Base-by-base conservation (phyloP, 2,888 invertebrate genomes). In the Nemapogon koenigi region DNA sequence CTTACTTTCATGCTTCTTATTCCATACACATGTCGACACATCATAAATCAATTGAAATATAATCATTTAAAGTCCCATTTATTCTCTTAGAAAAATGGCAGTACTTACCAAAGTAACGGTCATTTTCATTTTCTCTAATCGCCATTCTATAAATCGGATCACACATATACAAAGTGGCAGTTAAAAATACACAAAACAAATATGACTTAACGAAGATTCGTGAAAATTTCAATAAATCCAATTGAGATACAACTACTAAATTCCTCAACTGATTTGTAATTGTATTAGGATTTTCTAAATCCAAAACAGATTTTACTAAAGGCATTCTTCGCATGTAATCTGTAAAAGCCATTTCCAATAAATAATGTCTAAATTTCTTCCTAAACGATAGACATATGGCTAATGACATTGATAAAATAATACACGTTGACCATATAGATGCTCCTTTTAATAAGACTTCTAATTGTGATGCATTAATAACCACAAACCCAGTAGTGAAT, bases 351-450 rank as follows among this genome's bases (percentile, higher is more conserved):
- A 71, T 64, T 40, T 75, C 70, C 3, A 51, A 45, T 0, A 78
- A 46, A 37, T 71, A 73, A 2, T 29, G 37, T 6, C 65, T 48
- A 33, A 76, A 66, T 19, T 69, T 45, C 0, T 50, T 51, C 16
- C 66, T 54, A 41, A 65, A 76, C 37, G 60, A 16, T 13, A 73
- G 44, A 15, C 68, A 73, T 2, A 76, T 49, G 0, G 55, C 57
- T 2, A 73, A 46, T 1, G 69, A 61, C 6, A 72, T 65, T 1
- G 64, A 63, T 65, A 72, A 67, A 2, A 73, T 69, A 0, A 70
- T 52, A 2, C 68, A 71, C 0, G 75, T 75, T 0, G 64, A 60
- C 73, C 76, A 78, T 26, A 75, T 59, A 40, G 70, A 68, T n/a
- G 69, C 65, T 0, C 68, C 69, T 52, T 73, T 59, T n/a, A 75